Base-by-base conservation (phyloP, 2,113 vertebrate genomes). In the Amblyopsis rosae region DNA sequence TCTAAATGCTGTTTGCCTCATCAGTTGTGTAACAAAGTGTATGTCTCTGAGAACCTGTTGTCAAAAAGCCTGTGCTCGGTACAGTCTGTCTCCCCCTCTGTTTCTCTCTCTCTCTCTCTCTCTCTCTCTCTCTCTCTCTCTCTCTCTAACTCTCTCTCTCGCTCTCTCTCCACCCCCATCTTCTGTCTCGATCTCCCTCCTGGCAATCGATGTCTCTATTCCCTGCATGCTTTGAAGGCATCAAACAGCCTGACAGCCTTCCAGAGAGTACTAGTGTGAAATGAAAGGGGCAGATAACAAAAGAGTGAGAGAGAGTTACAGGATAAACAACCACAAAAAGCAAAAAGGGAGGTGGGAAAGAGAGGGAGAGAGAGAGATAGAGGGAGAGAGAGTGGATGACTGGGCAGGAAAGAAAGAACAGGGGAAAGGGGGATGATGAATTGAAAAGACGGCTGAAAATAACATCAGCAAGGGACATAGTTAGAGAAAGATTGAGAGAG, bases 251-350 rank as follows among this genome's bases (percentile, higher is more conserved):
- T 26, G 26, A 12, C 68, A 33, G 81, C 41, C 74, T 46, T 76
- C 79, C 64, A 75, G 66, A 61, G 69, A 72, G 83, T 81, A 82
- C 70, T 77, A 82, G 83, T 82, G 83, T 81, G 81, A 87, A 86
- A 87, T 82, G 73, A 79, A 82, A 75, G 64, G 73, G 69, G 74
- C 63, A 59, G 80, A 83, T 75, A 84, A 75, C 69, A 62, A 55
- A 41, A 73, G 65, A 63, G 57, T 65, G 69, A 75, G 35, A 41
- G 61, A 75, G 53, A n/a, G 12, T 46, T 12, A 41, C 35, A 41
- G 35, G 6, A 41, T 41, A 41, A 41, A 41, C 35, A 41, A 41
- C 35, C 35, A 41, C 35, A 41, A 41, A 41, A 41, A 41, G 5
- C 35, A 41, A 41, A 41, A 41, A 13, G 41, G 12, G 47, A n/a